Percentiles rank a stretch among this genome's conserved stretches.
phyloP scores from a whole-genome alignment of 35 echinoderm and acorn worm genomes.

The Stichopus chloronotus region DNA sequence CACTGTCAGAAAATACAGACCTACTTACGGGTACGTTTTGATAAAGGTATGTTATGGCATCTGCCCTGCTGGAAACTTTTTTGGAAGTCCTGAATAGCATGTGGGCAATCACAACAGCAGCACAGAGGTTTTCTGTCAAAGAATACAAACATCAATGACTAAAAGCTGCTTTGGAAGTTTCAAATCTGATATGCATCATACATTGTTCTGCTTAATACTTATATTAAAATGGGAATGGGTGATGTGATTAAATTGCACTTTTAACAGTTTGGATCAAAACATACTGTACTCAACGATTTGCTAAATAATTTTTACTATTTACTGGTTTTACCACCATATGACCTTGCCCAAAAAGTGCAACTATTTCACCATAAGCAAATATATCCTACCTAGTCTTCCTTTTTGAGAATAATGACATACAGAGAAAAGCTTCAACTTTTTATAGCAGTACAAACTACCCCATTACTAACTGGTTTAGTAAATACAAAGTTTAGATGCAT shows the following conservation, averaged over 20 bases:
- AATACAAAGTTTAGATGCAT: slow-evolving; percentile 24
- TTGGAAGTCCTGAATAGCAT: neutral
- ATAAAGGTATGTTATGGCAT: neutral
- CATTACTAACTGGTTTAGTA: slow-evolving; percentile 30
- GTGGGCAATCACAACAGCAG: neutral
- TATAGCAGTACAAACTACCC: slow-evolving; percentile 15
- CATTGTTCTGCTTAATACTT: neutral
- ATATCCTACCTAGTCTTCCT: slow-evolving; percentile 25
- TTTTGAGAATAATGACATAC: slow-evolving; percentile 21
- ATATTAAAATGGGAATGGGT: neutral
- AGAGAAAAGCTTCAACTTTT: slow-evolving; percentile 24
- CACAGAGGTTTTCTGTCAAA: slow-evolving; percentile 32
- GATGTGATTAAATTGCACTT: slow-evolving; percentile 23
- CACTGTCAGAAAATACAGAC: neutral
- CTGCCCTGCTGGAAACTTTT: slow-evolving; percentile 11
- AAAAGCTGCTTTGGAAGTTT: neutral
- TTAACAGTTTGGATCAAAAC: slow-evolving; percentile 7
- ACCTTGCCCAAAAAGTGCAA: slow-evolving; percentile 31
- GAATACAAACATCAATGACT: neutral
- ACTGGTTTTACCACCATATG: slow-evolving; percentile 7
- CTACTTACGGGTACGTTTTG: slow-evolving; percentile 24
- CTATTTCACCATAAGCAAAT: slow-evolving; percentile 20
- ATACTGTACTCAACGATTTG: slow-evolving; percentile 17
- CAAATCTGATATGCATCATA: slow-evolving; percentile 9
- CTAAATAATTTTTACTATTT: neutral